A percentile compares a stretch with the other conserved stretches of the same genome.
Conservation (phyloP, 1,140 invertebrate species). For the Procambarus clarkii region DNA sequence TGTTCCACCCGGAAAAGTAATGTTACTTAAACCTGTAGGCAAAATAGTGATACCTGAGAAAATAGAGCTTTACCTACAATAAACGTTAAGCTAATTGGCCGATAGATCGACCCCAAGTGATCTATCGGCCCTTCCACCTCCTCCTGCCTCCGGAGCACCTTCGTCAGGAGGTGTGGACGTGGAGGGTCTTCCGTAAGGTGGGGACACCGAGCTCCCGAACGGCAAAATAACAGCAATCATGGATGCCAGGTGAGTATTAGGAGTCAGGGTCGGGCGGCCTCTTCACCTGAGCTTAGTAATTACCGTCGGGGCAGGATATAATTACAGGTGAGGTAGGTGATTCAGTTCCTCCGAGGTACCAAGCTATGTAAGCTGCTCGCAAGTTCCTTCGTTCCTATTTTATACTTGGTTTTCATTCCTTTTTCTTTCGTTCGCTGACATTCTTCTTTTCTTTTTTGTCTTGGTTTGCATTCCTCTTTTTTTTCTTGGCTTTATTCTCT, state of each 20-base stretch:
- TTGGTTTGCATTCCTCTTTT: too few species aligned
- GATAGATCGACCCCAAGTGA: too few species aligned
- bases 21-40: too few species aligned
- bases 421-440: too few species aligned
- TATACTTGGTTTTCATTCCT: too few species aligned
- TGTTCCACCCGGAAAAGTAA: too few species aligned
- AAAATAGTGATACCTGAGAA: too few species aligned
- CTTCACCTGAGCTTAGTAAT: conserved; percentile 35
- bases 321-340: conserved; percentile 39
- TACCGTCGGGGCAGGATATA: conserved; percentile 15
- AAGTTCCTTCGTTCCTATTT: too few species aligned
- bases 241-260: conserved; percentile 23
- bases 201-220: conserved; percentile 24
- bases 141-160: not conserved
- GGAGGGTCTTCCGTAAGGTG: not conserved
- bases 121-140: not conserved
- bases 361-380: not conserved
- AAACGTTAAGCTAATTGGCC: too few species aligned
- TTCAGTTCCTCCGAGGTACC: not conserved
- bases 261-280: conserved; percentile 8
- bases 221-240: conserved; percentile 30
- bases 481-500: too few species aligned
- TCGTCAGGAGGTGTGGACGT: conserved; percentile 19
- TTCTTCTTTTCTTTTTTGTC: too few species aligned
- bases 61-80: too few species aligned